Percentiles rank a stretch among this genome's conserved stretches.
phyloP scores from a whole-genome alignment of 1,140 invertebrate genomes.

The Ruditapes philippinarum region DNA sequence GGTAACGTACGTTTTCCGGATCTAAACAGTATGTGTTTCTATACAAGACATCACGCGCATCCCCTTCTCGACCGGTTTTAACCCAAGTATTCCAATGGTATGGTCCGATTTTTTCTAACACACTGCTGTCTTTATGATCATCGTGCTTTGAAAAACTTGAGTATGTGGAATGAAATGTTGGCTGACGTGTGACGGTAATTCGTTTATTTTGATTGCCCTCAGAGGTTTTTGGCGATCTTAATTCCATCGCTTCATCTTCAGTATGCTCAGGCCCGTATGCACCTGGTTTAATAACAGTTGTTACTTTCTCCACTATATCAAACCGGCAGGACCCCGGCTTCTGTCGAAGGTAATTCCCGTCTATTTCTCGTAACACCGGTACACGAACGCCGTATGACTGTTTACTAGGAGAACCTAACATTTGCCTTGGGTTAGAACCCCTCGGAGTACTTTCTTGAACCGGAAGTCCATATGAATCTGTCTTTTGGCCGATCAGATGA shows the following conservation, averaged over 20 bases:
- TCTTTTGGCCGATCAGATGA: background rate
- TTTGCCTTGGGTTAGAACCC: too few species aligned
- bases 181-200: slow-evolving; percentile 5
- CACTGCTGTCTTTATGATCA: slow-evolving; percentile 9
- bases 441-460: background rate
- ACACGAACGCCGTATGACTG: slow-evolving; percentile 33
- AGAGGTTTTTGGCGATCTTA: background rate
- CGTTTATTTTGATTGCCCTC: background rate
- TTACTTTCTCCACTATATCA: slow-evolving; percentile 55
- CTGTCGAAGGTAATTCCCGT: background rate
- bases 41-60: slow-evolving; percentile 54
- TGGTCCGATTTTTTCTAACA: slow-evolving; percentile 34
- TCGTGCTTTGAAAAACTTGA: background rate
- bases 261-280: background rate
- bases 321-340: slow-evolving; percentile 26
- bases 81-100: slow-evolving; percentile 50
- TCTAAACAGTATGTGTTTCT: slow-evolving; percentile 47
- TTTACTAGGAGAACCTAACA: background rate
- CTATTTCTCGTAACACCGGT: slow-evolving; percentile 39
- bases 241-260: background rate
- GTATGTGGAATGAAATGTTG: slow-evolving; percentile 33
- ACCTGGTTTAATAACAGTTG: slow-evolving; percentile 52
- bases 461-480: slow-evolving; percentile 56
- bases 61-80: slow-evolving; percentile 1
- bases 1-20: slow-evolving; percentile 36